phyloP scores from a whole-genome alignment of 2,113 vertebrate species.

The Larimichthys crocea region DNA sequence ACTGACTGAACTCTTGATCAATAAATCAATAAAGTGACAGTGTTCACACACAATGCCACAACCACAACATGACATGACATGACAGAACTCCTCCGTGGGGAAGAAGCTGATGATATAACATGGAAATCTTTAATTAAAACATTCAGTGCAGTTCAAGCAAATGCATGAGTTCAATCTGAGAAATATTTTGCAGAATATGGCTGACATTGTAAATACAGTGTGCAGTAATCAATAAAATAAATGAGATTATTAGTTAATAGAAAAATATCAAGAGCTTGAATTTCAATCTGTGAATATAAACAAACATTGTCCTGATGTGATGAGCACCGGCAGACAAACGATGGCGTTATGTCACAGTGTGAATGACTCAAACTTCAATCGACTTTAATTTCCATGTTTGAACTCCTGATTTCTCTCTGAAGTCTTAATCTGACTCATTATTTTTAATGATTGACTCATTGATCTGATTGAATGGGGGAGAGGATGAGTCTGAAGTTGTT shows the following conservation, averaged over 20 bases:
- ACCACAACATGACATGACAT: neutral
- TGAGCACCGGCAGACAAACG: neutral
- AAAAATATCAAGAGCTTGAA: neutral
- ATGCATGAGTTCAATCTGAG: neutral
- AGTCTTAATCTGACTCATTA: conserved; percentile 36
- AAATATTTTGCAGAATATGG: neutral
- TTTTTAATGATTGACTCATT: conserved; percentile 51
- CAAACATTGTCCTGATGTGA: neutral
- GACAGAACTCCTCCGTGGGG: neutral
- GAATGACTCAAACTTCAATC: conserved; percentile 12
- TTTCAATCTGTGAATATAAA: neutral
- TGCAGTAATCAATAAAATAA: neutral
- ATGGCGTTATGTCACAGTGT: neutral
- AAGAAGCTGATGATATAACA: neutral
- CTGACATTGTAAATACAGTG: neutral
- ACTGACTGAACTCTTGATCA: neutral
- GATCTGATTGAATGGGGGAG: conserved; percentile 43
- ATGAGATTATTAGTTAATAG: neutral
- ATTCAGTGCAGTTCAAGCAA: conserved; percentile 1
- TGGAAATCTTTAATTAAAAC: conserved; percentile 36
- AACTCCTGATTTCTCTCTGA: conserved; percentile 18
- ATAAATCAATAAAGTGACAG: neutral
- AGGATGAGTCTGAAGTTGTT: conserved; percentile 45
- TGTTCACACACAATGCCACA: neutral
- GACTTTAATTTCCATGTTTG: conserved; percentile 34